A percentile compares a stretch with the other conserved stretches of the same genome.
Evolutionary conservation across 1,140 invertebrate genomes (phyloP).

Genomic region (Trichonephila inaurata): DNA sequence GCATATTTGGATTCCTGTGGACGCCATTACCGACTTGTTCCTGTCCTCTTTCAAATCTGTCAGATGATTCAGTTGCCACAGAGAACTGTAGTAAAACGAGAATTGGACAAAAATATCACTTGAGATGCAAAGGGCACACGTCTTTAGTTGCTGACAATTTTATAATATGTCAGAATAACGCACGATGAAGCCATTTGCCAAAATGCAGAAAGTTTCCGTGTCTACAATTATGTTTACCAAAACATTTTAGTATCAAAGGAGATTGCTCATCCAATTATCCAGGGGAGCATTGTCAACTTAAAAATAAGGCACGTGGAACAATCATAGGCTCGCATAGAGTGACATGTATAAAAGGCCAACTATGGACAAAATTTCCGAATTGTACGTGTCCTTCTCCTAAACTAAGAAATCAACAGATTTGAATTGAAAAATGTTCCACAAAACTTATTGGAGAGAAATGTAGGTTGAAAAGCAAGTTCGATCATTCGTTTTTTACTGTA

Average conservation of each 20-base stretch:
- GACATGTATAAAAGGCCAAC: neutral
- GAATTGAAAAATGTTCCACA: neutral
- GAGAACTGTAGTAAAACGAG: neutral
- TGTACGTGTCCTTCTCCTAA: neutral
- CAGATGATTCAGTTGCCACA: neutral
- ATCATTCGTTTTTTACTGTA: neutral
- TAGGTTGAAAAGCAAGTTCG: neutral
- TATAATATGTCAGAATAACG: neutral
- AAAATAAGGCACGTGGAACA: neutral
- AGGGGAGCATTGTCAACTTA: neutral
- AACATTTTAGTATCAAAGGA: neutral
- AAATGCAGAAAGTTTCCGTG: neutral
- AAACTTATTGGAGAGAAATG: neutral
- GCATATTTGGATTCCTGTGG: neutral
- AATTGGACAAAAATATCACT: neutral
- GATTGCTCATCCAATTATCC: neutral
- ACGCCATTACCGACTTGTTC: neutral
- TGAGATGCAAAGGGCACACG: neutral
- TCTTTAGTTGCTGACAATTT: neutral
- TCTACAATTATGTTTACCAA: neutral
- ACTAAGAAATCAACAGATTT: too few relatives aligned
- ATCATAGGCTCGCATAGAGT: neutral
- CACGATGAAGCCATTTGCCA: neutral
- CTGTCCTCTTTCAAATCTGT: neutral
- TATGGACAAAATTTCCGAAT: neutral